These are phyloP conservation scores for Anthoscopus minutus DNA, from an alignment of 2,113 vertebrate species.

Conservation along the genomic window DNA sequence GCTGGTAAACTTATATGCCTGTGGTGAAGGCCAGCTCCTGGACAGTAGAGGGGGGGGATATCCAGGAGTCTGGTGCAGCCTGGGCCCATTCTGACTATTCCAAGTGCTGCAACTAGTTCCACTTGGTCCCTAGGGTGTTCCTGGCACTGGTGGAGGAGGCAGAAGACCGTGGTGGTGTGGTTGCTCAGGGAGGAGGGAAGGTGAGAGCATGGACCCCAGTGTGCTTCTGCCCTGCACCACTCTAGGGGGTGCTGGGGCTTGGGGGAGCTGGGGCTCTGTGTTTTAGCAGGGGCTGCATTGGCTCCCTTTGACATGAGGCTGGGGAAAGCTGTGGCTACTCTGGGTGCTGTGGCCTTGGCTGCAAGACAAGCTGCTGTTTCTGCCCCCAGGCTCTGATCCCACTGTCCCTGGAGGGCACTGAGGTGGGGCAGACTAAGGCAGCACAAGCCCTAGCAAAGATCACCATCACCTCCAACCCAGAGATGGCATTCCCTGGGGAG, in stretches of 20 bases:
- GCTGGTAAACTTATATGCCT: rapidly evolving
- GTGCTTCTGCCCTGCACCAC: background rate
- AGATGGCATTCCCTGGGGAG: slow-evolving; percentile 95
- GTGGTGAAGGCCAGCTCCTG: background rate
- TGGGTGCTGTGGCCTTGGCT: background rate
- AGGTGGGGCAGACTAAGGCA: slow-evolving; percentile 88
- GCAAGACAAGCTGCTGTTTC: background rate
- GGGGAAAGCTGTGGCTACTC: background rate
- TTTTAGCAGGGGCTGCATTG: background rate
- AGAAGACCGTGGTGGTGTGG: slow-evolving; percentile 87
- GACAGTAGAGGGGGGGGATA: background rate
- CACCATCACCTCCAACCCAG: slow-evolving; percentile 91
- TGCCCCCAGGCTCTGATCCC: slow-evolving; percentile 84
- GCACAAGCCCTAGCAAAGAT: slow-evolving; percentile 95
- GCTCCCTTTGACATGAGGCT: rapidly evolving
- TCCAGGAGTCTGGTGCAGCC: background rate
- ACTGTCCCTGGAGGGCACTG: slow-evolving; percentile 88
- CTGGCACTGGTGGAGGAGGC: slow-evolving; percentile 88
- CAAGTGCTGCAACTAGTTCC: background rate
- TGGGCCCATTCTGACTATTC: rapidly evolving
- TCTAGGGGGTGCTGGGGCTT: rapidly evolving
- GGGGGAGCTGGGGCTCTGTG: too few relatives aligned
- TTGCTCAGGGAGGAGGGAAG: slow-evolving; percentile 96
- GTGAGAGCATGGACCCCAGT: slow-evolving; percentile 44
- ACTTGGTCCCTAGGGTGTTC: slow-evolving; percentile 78